Evolutionary conservation across 2,797 vertebrate genomes (phyloP), one percentile per base, ranked within the genome.

Genomic region (Enteromius argenteus): DNA sequence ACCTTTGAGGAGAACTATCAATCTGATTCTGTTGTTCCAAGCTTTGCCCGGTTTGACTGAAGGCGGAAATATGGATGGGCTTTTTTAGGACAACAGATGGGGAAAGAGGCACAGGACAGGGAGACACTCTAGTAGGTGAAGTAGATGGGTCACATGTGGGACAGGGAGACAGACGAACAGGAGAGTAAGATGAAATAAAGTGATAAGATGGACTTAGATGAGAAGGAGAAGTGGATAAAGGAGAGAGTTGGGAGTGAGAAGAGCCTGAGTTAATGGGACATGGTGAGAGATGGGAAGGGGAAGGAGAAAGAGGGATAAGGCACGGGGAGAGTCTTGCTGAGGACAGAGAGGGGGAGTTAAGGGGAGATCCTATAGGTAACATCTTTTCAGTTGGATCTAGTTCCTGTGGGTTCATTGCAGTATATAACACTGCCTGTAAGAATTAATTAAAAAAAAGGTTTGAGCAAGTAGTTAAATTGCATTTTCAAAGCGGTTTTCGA

Each of bases 11-110:
- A 67, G 81, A 80, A 56, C 68, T 77, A 60, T 83, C 86, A 71
- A 81, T 67, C 62, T 23, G 73, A 75, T 23, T n/a, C 74, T 42
- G 51, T 75, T 89, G 27, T 90, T 91, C 80, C 81, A 87, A 66
- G 88, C 23, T 32, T 91, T 80, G 39, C 88, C 92, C 75, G 5
- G 42, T 42, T 73, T 91, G 87, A 80, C 91, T 90, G 87, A 94
- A 95, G 39, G 95, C 94, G 0, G 92, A 89, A 84, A 95, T 93
- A 37, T 93, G 90, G 85, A 95, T 94, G 11, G 89, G 90, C 89
- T 91, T 95, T 91, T 94, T 95, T 81, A 88, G 93, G 88, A 95
- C 89, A 79, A 95, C 84, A 14, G 95, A 94, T 62, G 95, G 93
- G 2, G 93, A 92, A n/a, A 94, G 93, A 9, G 92, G 80, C 82